These are phyloP conservation scores for Microplitis deprimator DNA, from an alignment of 2,888 invertebrate species.

Conservation along the genomic window DNA sequence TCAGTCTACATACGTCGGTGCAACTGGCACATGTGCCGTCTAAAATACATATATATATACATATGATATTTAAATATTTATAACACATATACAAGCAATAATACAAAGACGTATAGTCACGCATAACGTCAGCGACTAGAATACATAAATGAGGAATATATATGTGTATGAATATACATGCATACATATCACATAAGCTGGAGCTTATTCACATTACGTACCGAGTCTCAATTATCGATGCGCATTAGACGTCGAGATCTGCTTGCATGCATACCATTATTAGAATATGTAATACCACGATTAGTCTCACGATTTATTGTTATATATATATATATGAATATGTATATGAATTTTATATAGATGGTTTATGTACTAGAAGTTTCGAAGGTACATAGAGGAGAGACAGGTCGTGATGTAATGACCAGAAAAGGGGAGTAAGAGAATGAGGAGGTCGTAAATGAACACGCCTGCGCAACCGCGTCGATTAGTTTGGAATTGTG, in stretches of 20 bases:
- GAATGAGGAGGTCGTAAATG: conserved; percentile 39
- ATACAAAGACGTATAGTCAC: conserved; percentile 18
- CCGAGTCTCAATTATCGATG: conserved; percentile 7
- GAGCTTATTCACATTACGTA: conserved; percentile 7
- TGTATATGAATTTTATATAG: conserved; percentile 8
- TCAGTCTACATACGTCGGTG: not conserved
- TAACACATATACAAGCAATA: conserved; percentile 16
- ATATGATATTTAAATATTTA: conserved; percentile 2
- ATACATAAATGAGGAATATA: conserved; percentile 25
- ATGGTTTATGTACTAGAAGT: not conserved
- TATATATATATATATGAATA: not conserved
- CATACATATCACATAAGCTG: not conserved
- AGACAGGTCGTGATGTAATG: not conserved
- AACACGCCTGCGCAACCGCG: conserved; percentile 46
- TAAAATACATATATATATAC: not conserved
- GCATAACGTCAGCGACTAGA: conserved; percentile 23
- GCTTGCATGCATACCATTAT: not conserved
- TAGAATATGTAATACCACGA: not conserved
- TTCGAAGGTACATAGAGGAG: not conserved
- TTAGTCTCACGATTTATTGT: not conserved
- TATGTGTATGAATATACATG: not conserved
- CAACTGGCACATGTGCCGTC: not conserved
- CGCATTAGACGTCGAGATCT: conserved; percentile 14
- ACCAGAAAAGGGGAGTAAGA: conserved; percentile 8
- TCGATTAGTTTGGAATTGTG: conserved; percentile 43